These are phyloP conservation scores for Diadegma fenestrale DNA, from an alignment of 2,888 invertebrate genomes.

Conservation along the genomic window DNA sequence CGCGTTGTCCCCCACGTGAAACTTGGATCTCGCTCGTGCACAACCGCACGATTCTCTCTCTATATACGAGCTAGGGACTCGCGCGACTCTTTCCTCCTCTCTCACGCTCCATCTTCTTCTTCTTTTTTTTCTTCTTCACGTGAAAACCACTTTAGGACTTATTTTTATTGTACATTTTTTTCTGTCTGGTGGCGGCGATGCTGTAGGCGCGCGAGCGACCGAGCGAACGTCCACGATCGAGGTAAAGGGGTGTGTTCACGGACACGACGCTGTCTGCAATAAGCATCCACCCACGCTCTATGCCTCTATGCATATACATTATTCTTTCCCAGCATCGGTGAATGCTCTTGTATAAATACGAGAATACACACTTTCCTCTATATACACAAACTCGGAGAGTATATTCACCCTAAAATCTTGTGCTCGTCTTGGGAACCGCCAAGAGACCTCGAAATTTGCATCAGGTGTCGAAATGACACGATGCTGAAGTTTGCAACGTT, in stretches of 20 bases:
- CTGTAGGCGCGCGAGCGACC: constrained; percentile 63
- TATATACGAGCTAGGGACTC: constrained; percentile 16
- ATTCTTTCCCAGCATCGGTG: not conserved
- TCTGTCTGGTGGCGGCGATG: constrained; percentile 73
- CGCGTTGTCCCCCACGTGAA: constrained; percentile 37
- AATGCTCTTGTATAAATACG: not conserved
- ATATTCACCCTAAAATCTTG: not conserved
- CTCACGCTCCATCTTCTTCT: constrained; percentile 4
- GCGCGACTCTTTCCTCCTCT: constrained; percentile 1
- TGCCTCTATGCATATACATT: constrained; percentile 25
- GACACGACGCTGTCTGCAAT: constrained; percentile 54
- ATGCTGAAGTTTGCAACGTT: too few species aligned
- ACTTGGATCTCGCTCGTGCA: constrained; percentile 41
- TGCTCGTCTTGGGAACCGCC: not conserved
- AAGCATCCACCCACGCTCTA: constrained; percentile 66
- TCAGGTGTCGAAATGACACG: too few species aligned
- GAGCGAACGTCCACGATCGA: constrained; percentile 65
- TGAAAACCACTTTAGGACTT: constrained; percentile 77
- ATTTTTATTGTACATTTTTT: constrained; percentile 78
- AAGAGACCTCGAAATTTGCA: not conserved
- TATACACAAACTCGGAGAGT: not conserved
- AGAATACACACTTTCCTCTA: constrained; percentile 8
- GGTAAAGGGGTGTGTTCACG: constrained; percentile 72
- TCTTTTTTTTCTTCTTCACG: constrained; percentile 58
- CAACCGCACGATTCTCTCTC: constrained; percentile 44